Base-by-base conservation (phyloP, 2,113 vertebrate genomes). In the Microtus oregoni region DNA sequence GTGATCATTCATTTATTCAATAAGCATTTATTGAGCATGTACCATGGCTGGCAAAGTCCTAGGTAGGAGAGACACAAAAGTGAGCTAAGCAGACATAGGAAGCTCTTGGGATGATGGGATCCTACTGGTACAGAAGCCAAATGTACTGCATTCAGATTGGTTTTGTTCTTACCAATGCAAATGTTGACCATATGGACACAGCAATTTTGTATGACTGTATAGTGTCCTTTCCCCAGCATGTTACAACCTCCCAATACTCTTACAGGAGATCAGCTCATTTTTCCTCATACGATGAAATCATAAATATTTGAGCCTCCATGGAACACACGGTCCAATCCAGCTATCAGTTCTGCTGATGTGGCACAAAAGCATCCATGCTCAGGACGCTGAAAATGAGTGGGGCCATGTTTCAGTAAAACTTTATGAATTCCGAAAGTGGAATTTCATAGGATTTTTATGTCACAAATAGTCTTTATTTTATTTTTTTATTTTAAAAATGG, bases 401-500 rank as follows among this genome's bases (percentile, higher is more conserved):
- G 20, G 12, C 5, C 68, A 13, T 89, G 15, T 65, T 78, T 81
- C 89, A 68, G 38, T 75, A 92, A 92, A 92, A 90, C 55, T 73
- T 95, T 68, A 90, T 87, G 55, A 77, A 50, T 20, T 55, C 68
- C 26, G 55, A 90, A 72, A 89, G 89, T 77, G 47, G 28, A 63
- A 70, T 88, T 83, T 90, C 41, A 85, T 61, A 44, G 75, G 41
- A 82, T 77, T 79, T 65, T 58, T 63, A 50, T 55, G 14, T 73
- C 52, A 61, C 47, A 92, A 85, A 90, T 82, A 79, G 86, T 70
- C 44, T 35, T 55, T 9, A 68, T 47, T 79, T 81, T 81, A 35
- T 67, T 24, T 7, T 52, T 20, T 61, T 47, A 14, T 24, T 19
- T 88, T 81, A 26, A 93, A 95, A 77, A 61, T 30, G 14, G 35